phyloP scores from a whole-genome alignment of 2,797 vertebrate species.

The Otolemur crassicaudatus region DNA sequence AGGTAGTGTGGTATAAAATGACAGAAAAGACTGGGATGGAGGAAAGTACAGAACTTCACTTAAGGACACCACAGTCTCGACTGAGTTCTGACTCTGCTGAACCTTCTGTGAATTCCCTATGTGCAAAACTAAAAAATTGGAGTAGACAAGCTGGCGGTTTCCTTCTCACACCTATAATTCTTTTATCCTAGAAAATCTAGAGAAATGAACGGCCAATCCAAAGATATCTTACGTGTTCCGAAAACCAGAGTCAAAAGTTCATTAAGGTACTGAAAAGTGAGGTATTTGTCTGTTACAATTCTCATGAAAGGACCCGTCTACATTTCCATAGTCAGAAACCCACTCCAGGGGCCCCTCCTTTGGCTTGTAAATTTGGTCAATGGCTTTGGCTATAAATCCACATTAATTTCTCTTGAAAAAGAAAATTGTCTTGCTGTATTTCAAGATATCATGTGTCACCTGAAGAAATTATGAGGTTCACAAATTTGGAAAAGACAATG shows the following conservation, averaged over 20 bases:
- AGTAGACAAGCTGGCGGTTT: background rate
- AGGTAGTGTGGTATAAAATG: background rate
- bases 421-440: background rate
- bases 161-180: background rate
- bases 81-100: background rate
- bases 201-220: background rate
- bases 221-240: background rate
- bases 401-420: slow-evolving; percentile 16
- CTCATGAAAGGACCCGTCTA: background rate
- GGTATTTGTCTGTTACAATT: background rate
- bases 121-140: background rate
- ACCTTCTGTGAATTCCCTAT: background rate
- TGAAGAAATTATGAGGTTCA: background rate
- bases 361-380: background rate
- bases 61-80: background rate
- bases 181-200: background rate
- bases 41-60: background rate
- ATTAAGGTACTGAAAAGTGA: background rate
- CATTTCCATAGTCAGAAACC: background rate
- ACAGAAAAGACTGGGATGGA: background rate
- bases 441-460: background rate
- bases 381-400: background rate
- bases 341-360: background rate
- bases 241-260: background rate
- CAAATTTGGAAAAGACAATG: background rate